A percentile compares a stretch with the other conserved stretches of the same genome.
Evolutionary conservation across 2,888 invertebrate genomes (phyloP).

Genomic region (Xestia c-nigrum): DNA sequence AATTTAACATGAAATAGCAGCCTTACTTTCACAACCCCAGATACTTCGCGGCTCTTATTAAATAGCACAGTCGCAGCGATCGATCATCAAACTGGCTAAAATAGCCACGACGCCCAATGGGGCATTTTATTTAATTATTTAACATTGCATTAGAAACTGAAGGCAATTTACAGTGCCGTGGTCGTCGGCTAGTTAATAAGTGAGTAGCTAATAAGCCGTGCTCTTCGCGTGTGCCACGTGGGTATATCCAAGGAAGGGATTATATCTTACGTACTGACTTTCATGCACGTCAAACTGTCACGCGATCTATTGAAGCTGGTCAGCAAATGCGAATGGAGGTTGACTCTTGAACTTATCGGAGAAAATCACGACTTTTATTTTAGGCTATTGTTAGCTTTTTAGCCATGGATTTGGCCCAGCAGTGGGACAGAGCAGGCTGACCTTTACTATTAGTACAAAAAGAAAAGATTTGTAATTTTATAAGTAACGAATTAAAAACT

Average conservation of each 20-base stretch:
- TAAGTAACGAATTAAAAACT: no score
- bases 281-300: conserved; percentile 28
- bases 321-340: background rate
- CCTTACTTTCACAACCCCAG: background rate
- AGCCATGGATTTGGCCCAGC: no score
- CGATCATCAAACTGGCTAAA: no score
- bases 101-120: background rate
- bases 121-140: background rate
- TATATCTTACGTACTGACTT: conserved; percentile 27
- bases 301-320: conserved; percentile 32
- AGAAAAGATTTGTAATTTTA: no score
- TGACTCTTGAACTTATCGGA: background rate
- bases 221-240: conserved; percentile 33
- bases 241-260: conserved; percentile 22
- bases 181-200: background rate
- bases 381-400: no score
- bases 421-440: no score
- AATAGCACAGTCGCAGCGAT: no score
- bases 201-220: conserved; percentile 8
- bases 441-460: no score
- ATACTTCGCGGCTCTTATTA: background rate
- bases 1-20: background rate
- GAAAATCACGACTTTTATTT: background rate
- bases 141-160: conserved; percentile 10
- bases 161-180: background rate